Percentiles rank a stretch among this genome's conserved stretches.
phyloP scores from a whole-genome alignment of 2,888 invertebrate genomes.

The Phymatocera aterrima region DNA sequence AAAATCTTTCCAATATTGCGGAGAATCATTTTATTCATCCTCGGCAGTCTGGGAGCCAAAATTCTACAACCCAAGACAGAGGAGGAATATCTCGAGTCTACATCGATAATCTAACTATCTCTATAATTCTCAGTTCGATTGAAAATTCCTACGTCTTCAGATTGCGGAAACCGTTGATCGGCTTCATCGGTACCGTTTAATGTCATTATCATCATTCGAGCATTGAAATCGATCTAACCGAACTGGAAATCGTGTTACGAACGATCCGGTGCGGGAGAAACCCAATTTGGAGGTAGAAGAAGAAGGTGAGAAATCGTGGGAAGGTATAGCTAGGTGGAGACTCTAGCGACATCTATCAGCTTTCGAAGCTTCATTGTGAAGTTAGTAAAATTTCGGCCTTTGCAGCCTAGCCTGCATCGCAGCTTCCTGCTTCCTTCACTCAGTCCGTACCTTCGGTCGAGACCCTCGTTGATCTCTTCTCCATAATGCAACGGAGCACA shows the following conservation, averaged over 20 bases:
- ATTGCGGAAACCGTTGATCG: constrained; percentile 34
- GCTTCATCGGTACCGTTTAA: constrained; percentile 13
- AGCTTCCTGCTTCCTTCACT: not conserved
- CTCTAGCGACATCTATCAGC: not conserved
- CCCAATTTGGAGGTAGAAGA: constrained; percentile 1
- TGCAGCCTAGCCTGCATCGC: not conserved
- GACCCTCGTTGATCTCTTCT: not conserved
- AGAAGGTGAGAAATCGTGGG: not conserved
- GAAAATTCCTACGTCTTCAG: constrained; percentile 12
- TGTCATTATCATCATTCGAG: constrained; percentile 12
- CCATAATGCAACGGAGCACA: not conserved
- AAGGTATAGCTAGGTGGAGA: not conserved
- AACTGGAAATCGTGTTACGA: constrained; percentile 26
- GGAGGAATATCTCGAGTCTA: too few species aligned
- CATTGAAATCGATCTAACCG: constrained; percentile 25
- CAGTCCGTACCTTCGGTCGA: not conserved
- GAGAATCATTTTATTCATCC: too few species aligned
- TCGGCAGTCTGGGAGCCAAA: too few species aligned
- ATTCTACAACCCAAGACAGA: not conserved
- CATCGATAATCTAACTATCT: not conserved
- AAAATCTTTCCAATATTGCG: too few species aligned
- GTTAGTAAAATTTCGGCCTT: not conserved
- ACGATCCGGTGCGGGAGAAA: constrained; percentile 19
- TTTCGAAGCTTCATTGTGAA: not conserved
- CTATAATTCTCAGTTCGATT: not conserved